These are phyloP conservation scores for Macheiramphus alcinus DNA, from an alignment of 2,113 vertebrate genomes.

Conservation along the genomic window DNA sequence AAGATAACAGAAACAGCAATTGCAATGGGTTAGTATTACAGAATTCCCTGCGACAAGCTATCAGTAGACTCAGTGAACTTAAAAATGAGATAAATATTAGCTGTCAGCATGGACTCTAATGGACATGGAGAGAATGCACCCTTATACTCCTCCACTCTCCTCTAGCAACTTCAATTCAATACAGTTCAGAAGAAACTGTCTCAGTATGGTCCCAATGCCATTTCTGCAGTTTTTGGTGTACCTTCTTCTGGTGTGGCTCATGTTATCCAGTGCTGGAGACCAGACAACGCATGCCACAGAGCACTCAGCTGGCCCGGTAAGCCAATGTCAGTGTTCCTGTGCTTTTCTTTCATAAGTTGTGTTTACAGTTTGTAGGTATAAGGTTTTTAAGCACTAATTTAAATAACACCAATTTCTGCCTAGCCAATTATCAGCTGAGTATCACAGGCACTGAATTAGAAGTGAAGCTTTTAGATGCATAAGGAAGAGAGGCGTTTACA, in stretches of 20 bases:
- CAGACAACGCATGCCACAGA: neutral
- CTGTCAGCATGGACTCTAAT: neutral
- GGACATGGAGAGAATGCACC: neutral
- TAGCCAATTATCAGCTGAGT: neutral
- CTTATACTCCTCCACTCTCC: neutral
- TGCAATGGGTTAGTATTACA: neutral
- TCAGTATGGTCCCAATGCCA: neutral
- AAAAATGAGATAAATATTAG: neutral
- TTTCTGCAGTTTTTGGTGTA: neutral
- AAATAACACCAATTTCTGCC: neutral
- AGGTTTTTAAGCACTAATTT: neutral
- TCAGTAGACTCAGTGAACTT: neutral
- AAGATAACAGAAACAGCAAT: neutral
- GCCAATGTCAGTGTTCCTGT: neutral
- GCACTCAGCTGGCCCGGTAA: neutral
- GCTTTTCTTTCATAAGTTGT: neutral
- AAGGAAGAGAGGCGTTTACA: neutral
- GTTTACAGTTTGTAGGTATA: neutral
- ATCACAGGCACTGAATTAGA: neutral
- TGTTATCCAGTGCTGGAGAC: neutral
- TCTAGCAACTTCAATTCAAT: neutral
- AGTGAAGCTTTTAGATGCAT: neutral
- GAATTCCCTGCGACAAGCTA: neutral
- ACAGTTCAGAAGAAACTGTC: neutral
- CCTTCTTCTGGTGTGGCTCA: neutral